phyloP scores from a whole-genome alignment of 2,888 invertebrate genomes.

The Hymenopus coronatus region DNA sequence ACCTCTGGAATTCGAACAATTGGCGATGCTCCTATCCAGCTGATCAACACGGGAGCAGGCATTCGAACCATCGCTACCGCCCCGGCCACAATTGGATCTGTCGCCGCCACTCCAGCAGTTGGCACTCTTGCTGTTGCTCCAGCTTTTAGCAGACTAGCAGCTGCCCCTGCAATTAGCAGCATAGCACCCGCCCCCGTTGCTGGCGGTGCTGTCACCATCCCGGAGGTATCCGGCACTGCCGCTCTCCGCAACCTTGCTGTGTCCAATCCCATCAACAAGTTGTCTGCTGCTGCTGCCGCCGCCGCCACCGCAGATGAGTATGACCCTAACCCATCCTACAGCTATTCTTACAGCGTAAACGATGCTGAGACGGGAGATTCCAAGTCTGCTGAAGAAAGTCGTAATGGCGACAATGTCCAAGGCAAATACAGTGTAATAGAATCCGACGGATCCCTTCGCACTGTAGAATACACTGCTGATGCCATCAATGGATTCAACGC shows the following conservation, averaged over 20 bases:
- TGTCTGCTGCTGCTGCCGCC: not conserved
- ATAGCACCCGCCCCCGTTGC: not conserved
- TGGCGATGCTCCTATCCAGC: not conserved
- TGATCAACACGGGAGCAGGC: not conserved
- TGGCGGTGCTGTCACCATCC: not conserved
- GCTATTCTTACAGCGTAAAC: conserved; percentile 32
- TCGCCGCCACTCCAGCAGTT: not conserved
- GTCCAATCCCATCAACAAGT: not conserved
- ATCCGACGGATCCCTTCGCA: conserved; percentile 32
- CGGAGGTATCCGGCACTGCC: not conserved
- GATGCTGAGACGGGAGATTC: conserved; percentile 33
- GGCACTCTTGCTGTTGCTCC: not conserved
- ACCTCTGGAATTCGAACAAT: not conserved
- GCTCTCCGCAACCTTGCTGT: too few relatives aligned
- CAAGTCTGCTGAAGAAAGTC: conserved; percentile 30
- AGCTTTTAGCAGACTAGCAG: not conserved
- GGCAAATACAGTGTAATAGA: conserved; percentile 30
- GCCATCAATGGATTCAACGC: conserved; percentile 35
- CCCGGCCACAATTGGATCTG: not conserved
- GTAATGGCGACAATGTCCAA: conserved; percentile 31
- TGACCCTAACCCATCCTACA: conserved; percentile 33
- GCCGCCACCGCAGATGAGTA: conserved; percentile 29
- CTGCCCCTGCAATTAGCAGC: not conserved
- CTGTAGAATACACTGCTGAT: conserved; percentile 32
- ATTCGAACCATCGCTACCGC: not conserved